Evolutionary conservation across 92 coral and sea anemone genomes (phyloP).

Genomic region (Porites cylindrica): DNA sequence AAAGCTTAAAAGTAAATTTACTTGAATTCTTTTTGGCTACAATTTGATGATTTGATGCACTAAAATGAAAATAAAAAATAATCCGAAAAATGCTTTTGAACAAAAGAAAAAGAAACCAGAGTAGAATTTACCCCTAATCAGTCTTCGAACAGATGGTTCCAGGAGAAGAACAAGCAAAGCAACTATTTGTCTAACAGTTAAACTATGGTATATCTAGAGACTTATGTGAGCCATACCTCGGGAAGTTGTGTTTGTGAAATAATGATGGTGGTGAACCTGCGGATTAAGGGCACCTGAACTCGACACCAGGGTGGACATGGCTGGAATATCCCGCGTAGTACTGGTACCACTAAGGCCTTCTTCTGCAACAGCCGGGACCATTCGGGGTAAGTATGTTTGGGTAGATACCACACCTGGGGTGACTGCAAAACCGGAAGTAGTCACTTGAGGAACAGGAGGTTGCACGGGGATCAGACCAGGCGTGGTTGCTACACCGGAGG

Average conservation of each 20-base stretch:
- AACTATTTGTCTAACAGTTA: not conserved
- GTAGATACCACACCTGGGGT: conserved; percentile 7
- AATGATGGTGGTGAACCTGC: conserved; percentile 87
- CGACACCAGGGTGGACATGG: conserved; percentile 40
- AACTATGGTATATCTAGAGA: not conserved
- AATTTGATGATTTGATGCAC: too few species aligned
- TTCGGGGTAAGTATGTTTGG: conserved; percentile 2
- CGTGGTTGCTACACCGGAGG: not conserved
- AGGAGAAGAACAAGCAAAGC: too few species aligned
- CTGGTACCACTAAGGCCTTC: conserved; percentile 12
- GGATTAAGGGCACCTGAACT: conserved; percentile 25
- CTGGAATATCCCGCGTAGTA: conserved; percentile 27
- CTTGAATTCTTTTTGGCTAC: too few species aligned
- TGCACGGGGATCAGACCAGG: not conserved
- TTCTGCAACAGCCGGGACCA: conserved; percentile 23
- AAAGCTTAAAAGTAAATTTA: too few species aligned
- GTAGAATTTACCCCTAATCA: too few species aligned
- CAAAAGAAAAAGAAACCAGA: too few species aligned
- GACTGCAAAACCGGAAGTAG: not conserved
- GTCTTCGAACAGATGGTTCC: too few species aligned
- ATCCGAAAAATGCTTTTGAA: too few species aligned
- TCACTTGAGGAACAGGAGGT: not conserved
- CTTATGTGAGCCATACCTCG: conserved; percentile 47
- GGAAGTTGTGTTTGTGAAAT: conserved; percentile 42
- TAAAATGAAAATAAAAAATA: too few species aligned